These are phyloP conservation scores for Arion vulgaris DNA, from an alignment of 1,140 invertebrate species.

Conservation along the genomic window DNA sequence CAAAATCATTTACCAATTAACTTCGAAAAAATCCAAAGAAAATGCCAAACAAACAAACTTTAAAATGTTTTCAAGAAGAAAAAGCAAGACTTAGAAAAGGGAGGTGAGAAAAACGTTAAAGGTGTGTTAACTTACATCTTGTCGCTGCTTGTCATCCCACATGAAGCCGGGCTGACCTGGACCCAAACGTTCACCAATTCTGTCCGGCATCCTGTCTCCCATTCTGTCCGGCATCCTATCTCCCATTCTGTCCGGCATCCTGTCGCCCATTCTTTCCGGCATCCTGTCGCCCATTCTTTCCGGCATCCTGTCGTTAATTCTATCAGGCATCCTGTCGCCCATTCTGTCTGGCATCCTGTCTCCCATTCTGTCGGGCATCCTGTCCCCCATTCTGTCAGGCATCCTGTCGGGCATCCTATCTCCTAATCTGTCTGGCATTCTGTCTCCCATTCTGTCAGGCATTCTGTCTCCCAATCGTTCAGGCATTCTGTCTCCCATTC, in stretches of 20 bases:
- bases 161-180: conserved; percentile 25
- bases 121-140: conserved; percentile 13
- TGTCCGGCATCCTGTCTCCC: conserved; percentile 29
- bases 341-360: conserved; percentile 38
- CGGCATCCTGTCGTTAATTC: conserved; percentile 16
- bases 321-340: conserved; percentile 21
- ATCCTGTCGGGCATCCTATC: conserved; percentile 28
- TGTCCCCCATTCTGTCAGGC: conserved; percentile 20
- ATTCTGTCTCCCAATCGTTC: conserved; percentile 28
- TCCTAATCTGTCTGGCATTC: conserved; percentile 21
- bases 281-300: conserved; percentile 19
- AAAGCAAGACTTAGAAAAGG: too few species aligned
- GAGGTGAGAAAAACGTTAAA: too few species aligned
- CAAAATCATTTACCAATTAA: too few species aligned
- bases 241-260: conserved; percentile 26
- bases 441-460: conserved; percentile 31
- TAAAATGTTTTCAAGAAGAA: too few species aligned
- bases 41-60: too few species aligned
- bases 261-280: conserved; percentile 22
- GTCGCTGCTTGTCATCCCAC: conserved; percentile 23
- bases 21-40: too few species aligned
- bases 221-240: conserved; percentile 24
- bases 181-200: conserved; percentile 34
- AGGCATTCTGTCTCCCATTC: conserved; percentile 30
- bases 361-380: conserved; percentile 30